phyloP scores from a whole-genome alignment of 2,113 vertebrate genomes.

The Pardalotus punctatus region DNA sequence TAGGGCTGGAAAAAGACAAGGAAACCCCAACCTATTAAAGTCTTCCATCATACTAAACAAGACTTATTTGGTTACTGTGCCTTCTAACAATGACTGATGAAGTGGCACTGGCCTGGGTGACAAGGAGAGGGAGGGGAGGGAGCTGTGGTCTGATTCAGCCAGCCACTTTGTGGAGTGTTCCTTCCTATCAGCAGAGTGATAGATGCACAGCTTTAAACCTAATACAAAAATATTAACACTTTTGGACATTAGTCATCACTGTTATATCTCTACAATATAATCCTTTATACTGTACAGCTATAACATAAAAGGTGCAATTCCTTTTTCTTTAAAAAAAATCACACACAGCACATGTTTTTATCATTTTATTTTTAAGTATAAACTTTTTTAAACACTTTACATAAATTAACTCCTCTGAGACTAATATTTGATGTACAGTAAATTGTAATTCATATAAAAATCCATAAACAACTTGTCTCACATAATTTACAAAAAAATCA shows the following conservation, averaged over 20 bases:
- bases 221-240: conserved; percentile 86
- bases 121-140: conserved; percentile 23
- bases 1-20: conserved; percentile 58
- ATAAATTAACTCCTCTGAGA: conserved; percentile 99
- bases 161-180: conserved; percentile 59
- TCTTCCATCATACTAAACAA: conserved; percentile 55
- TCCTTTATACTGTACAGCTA: conserved; percentile 84
- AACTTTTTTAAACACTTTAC: conserved; percentile 98
- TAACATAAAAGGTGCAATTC: conserved; percentile 85
- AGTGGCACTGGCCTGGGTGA: conserved; percentile 58
- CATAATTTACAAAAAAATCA: conserved; percentile 97
- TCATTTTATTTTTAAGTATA: conserved; percentile 96
- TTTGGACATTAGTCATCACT: conserved; percentile 78
- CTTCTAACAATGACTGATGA: conserved; percentile 56
- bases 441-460: conserved; percentile 96
- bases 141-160: conserved; percentile 43
- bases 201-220: conserved; percentile 75
- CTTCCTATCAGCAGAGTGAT: conserved; percentile 65
- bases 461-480: conserved; percentile 92
- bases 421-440: conserved; percentile 99
- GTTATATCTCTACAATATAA: conserved; percentile 87
- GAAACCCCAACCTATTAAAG: conserved; percentile 45
- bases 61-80: conserved; percentile 60
- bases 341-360: conserved; percentile 85
- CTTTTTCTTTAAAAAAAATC: conserved; percentile 78